Evolutionary conservation across 2,113 vertebrate genomes (phyloP), one percentile per base, ranked within the genome.

Genomic region (Columba livia): DNA sequence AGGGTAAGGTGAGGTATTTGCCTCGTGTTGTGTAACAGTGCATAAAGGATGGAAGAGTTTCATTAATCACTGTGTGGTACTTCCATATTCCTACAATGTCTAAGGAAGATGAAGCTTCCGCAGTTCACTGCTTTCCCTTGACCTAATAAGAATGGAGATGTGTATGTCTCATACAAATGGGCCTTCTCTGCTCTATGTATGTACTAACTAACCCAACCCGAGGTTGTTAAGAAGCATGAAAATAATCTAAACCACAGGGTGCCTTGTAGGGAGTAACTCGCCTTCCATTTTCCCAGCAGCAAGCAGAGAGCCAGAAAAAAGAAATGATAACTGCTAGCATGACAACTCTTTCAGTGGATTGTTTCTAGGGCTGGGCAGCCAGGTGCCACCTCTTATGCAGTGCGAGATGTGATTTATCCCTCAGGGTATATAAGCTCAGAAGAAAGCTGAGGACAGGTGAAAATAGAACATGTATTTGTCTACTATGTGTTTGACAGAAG

Each of bases 31-130:
- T 70, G 50, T 77, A 79, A 73, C 44, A 60, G 28, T 26, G 19
- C 61, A 42, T 44, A 62, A 79, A 90, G 36, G n/a, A 69, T 72
- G 32, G 29, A 34, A 53, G 60, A 61, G 32, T 70, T 85, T 50
- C 32, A 66, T 80, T 73, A 60, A 85, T 58, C 58, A 40, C 24
- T 0, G 0, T 40, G 24, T 73, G 75, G 38, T 62, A 54, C 86
- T 73, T 80, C 71, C 60, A 34, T 83, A 66, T 40, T 78, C 71
- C 34, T 80, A 16, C 36, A 73, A 38, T 24, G 31, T 77, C 74
- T 50, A 90, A 47, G 31, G 36, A 77, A 96, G 82, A 93, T n/a
- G 34, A 91, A 77, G 51, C 44, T 93, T 93, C 62, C 91, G 57
- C 36, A 56, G 38, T 75, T 93, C 62, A 53, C 62, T 72, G 53